A percentile compares a stretch with the other conserved stretches of the same genome.
Evolutionary conservation across 23 tunicate species (phyloP).

Genomic region (Aplidium turbinatum): DNA sequence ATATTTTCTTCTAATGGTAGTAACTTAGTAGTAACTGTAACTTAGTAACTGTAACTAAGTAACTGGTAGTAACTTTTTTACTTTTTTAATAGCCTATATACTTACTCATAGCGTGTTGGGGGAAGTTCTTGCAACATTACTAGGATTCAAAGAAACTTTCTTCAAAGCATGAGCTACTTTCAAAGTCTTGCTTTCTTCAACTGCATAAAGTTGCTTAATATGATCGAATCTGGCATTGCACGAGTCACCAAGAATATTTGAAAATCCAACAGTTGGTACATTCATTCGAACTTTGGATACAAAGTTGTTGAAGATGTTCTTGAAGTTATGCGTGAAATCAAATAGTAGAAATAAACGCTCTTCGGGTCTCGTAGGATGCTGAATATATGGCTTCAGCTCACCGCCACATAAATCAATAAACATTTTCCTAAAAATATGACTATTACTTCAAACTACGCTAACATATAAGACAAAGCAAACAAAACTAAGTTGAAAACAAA

Average conservation of each 20-base stretch:
- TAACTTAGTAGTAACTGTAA: no score
- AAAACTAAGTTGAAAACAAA: no score
- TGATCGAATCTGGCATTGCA: constrained; percentile 29
- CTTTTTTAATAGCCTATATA: no score
- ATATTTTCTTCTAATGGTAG: no score
- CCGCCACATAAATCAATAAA: constrained; percentile 14
- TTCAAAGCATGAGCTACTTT: constrained; percentile 21
- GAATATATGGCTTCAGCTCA: constrained; percentile 2
- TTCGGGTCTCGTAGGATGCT: constrained; percentile 20
- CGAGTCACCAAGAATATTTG: constrained; percentile 19
- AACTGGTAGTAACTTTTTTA: no score
- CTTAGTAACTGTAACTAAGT: no score
- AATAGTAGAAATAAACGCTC: constrained; percentile 17
- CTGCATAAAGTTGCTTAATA: constrained; percentile 19
- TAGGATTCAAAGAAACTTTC: constrained; percentile 19
- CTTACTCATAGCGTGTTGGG: constrained; percentile 16
- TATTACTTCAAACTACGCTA: no score
- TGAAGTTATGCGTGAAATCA: constrained; percentile 27
- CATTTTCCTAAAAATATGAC: constrained; percentile 21
- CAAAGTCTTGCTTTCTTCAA: constrained; percentile 8
- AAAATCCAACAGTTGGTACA: constrained; percentile 13
- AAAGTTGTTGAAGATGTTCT: constrained; percentile 19
- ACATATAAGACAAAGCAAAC: no score
- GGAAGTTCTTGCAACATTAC: constrained; percentile 11
- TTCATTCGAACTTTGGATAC: constrained; percentile 7